A percentile compares a stretch with the other conserved stretches of the same genome.
These are phyloP conservation scores for Pithys albifrons DNA, from an alignment of 2,113 vertebrate species.

Conservation along the genomic window DNA sequence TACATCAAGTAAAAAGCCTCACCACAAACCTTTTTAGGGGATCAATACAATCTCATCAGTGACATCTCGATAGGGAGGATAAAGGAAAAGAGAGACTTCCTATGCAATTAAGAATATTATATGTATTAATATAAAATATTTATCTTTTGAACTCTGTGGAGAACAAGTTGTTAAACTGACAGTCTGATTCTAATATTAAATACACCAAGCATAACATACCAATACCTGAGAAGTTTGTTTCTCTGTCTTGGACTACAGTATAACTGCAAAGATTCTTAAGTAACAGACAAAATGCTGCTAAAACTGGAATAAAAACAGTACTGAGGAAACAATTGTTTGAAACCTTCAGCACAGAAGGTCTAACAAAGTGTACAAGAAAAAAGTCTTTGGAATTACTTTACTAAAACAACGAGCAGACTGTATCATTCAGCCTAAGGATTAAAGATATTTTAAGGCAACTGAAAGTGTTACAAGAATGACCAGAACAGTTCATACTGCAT, in stretches of 20 bases:
- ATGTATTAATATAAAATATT: not conserved
- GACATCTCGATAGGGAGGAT: not conserved
- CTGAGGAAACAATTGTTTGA: not conserved
- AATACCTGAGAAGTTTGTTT: not conserved
- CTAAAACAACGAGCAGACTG: not conserved
- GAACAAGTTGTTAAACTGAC: not conserved
- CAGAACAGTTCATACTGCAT: not conserved
- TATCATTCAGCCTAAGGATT: not conserved
- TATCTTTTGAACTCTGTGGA: not conserved
- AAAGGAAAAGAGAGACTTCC: not conserved
- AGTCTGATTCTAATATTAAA: not conserved
- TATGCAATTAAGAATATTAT: not conserved
- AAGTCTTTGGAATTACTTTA: not conserved
- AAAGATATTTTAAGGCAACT: not conserved
- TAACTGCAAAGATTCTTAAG: not conserved
- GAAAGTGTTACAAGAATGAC: not conserved
- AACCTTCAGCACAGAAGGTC: not conserved
- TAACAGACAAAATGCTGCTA: not conserved
- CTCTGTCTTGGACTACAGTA: not conserved
- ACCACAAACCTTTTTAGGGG: slow-evolving; percentile 47
- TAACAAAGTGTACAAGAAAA: not conserved
- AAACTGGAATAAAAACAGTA: not conserved
- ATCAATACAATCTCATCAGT: slow-evolving; percentile 49
- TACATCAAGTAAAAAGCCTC: slow-evolving; percentile 45
- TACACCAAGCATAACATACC: not conserved